phyloP scores from a whole-genome alignment of 1,140 invertebrate genomes.

The Achroia grisella region DNA sequence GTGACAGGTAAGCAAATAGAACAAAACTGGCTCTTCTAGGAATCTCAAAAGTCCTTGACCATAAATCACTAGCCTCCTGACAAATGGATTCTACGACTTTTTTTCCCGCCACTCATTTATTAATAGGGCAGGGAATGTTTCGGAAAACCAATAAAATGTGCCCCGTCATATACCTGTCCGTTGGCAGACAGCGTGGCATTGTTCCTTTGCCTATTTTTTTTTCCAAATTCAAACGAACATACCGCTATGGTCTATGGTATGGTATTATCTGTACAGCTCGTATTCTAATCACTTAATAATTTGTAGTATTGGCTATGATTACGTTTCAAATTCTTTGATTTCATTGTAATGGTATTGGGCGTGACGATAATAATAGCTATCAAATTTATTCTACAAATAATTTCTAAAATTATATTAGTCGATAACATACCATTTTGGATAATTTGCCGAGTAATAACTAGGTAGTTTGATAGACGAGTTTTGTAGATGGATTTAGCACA shows the following conservation, averaged over 20 bases:
- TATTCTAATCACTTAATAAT: constrained; percentile 3
- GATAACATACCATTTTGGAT: too few species aligned
- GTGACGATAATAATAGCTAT: too few species aligned
- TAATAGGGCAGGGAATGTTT: constrained; percentile 70
- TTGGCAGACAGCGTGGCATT: constrained; percentile 66
- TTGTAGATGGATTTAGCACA: too few species aligned
- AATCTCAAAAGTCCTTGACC: constrained; percentile 58
- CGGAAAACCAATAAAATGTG: constrained; percentile 72
- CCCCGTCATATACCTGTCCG: constrained; percentile 71
- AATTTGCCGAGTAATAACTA: too few species aligned
- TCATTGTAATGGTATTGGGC: too few species aligned
- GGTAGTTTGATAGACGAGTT: too few species aligned
- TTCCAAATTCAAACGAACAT: constrained; percentile 18
- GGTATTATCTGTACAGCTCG: not conserved
- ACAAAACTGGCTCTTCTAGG: constrained; percentile 65
- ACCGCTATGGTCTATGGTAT: constrained; percentile 2
- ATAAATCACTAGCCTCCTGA: constrained; percentile 67
- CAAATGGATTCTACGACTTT: constrained; percentile 70
- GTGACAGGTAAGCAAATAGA: constrained; percentile 71
- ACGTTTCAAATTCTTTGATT: not conserved
- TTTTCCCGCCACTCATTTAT: constrained; percentile 67
- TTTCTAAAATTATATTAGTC: too few species aligned
- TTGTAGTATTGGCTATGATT: constrained; percentile 1
- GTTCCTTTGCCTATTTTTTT: constrained; percentile 49
- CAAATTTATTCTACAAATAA: too few species aligned